These are phyloP conservation scores for Magallana ariakensis DNA, from an alignment of 1,140 invertebrate genomes.

Conservation along the genomic window DNA sequence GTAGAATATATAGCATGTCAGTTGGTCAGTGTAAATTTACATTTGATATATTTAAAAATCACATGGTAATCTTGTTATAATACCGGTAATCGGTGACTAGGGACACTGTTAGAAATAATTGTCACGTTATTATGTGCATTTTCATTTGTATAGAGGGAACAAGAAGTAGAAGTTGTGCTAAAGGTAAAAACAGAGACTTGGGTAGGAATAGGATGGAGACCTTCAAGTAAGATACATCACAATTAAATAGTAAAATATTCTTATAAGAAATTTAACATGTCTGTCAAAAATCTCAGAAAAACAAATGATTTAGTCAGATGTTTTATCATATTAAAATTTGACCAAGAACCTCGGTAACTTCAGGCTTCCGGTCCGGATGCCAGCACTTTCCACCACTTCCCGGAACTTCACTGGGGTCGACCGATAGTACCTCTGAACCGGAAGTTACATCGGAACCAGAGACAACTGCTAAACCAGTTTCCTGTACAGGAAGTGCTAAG, in stretches of 20 bases:
- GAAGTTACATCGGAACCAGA: slow-evolving; percentile 57
- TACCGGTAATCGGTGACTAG: too few relatives aligned
- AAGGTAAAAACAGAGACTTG: slow-evolving; percentile 91
- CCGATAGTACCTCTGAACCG: slow-evolving; percentile 78
- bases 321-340: not conserved
- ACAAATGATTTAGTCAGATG: not conserved
- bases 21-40: too few relatives aligned
- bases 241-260: too few relatives aligned
- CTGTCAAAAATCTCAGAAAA: too few relatives aligned
- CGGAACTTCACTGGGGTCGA: not conserved
- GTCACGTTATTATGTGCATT: too few relatives aligned
- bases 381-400: slow-evolving; percentile 57
- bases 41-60: too few relatives aligned
- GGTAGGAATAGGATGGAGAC: slow-evolving; percentile 92
- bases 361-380: slow-evolving; percentile 2
- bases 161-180: slow-evolving; percentile 91
- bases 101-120: too few relatives aligned
- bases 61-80: too few relatives aligned
- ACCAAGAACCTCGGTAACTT: not conserved
- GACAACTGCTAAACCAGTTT: slow-evolving; percentile 73
- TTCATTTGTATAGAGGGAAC: slow-evolving; percentile 82
- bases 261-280: too few relatives aligned
- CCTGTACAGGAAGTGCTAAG: slow-evolving; percentile 45
- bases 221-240: slow-evolving; percentile 77
- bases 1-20: too few relatives aligned